Conservation (phyloP, 2,888 invertebrate species). For the Yponomeuta sedellus region DNA sequence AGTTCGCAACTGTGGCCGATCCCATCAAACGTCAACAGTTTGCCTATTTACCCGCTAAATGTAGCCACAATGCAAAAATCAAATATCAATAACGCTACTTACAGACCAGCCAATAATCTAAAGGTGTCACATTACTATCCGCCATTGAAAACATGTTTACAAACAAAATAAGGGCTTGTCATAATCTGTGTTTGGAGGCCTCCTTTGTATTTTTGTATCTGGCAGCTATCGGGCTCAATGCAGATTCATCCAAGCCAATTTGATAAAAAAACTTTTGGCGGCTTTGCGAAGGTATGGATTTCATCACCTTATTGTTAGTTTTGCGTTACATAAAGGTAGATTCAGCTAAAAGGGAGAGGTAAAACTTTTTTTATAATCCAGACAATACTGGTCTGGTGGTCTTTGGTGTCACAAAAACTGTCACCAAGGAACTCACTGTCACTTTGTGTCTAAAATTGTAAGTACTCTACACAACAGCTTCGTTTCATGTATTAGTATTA, state of each 20-base stretch:
- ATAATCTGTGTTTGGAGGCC: slow-evolving; percentile 71
- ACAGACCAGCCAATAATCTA: slow-evolving; percentile 56
- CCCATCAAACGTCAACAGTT: slow-evolving; percentile 64
- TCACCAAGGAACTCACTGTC: slow-evolving; percentile 50
- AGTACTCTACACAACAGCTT: neutral
- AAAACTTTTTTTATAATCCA: slow-evolving; percentile 44
- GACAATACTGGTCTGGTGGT: slow-evolving; percentile 66
- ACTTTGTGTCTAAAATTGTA: slow-evolving; percentile 22
- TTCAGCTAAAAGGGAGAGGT: slow-evolving; percentile 65
- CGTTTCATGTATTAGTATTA: no score
- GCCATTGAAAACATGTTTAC: slow-evolving; percentile 67
- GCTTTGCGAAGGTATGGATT: slow-evolving; percentile 62
- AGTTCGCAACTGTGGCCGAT: slow-evolving; percentile 19
- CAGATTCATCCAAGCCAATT: neutral
- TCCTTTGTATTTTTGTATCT: slow-evolving; percentile 63
- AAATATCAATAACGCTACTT: slow-evolving; percentile 61
- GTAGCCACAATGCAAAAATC: slow-evolving; percentile 53
- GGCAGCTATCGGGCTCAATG: slow-evolving; percentile 45
- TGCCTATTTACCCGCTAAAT: slow-evolving; percentile 59
- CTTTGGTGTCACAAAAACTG: slow-evolving; percentile 33
- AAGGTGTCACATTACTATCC: slow-evolving; percentile 69
- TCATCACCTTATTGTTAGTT: slow-evolving; percentile 71
- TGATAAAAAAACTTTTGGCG: slow-evolving; percentile 14
- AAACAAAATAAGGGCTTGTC: slow-evolving; percentile 74
- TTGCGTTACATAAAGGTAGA: slow-evolving; percentile 54